A percentile compares a stretch with the other conserved stretches of the same genome.
Evolutionary conservation across 2,888 invertebrate species (phyloP).

Genomic region (Orchestes rusci): DNA sequence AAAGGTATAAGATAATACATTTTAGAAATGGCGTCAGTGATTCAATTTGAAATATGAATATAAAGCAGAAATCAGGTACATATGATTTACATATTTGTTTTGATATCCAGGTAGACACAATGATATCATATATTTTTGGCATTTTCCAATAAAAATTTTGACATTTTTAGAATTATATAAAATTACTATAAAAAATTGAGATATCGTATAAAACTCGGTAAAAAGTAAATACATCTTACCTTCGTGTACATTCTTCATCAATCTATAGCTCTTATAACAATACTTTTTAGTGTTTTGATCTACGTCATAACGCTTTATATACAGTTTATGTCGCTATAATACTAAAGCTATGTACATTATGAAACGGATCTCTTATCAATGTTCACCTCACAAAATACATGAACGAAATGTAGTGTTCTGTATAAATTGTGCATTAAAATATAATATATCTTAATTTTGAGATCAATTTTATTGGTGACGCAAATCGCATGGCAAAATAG

Average conservation of each 20-base stretch:
- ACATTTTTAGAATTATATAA: too few species aligned
- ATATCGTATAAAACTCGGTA: too few species aligned
- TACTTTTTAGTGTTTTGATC: slow-evolving; percentile 30
- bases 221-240: too few species aligned
- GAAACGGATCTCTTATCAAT: slow-evolving; percentile 28
- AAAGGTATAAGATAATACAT: slow-evolving; percentile 26
- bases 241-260: slow-evolving; percentile 31
- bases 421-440: slow-evolving; percentile 32
- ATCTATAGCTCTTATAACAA: slow-evolving; percentile 34
- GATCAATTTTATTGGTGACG: slow-evolving; percentile 38
- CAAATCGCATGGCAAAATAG: too few species aligned
- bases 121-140: too few species aligned
- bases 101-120: too few species aligned
- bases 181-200: too few species aligned
- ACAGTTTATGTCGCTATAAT: slow-evolving; percentile 36
- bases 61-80: slow-evolving; percentile 45
- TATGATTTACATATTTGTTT: slow-evolving; percentile 30
- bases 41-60: too few species aligned
- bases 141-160: too few species aligned
- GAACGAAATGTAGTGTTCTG: slow-evolving; percentile 30
- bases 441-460: slow-evolving; percentile 36
- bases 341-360: slow-evolving; percentile 39
- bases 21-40: too few species aligned
- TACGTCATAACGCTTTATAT: slow-evolving; percentile 38
- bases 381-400: slow-evolving; percentile 30